A percentile compares a stretch with the other conserved stretches of the same genome.
Conservation (phyloP, 2,888 invertebrate genomes). For the Dendrolimus houi region DNA sequence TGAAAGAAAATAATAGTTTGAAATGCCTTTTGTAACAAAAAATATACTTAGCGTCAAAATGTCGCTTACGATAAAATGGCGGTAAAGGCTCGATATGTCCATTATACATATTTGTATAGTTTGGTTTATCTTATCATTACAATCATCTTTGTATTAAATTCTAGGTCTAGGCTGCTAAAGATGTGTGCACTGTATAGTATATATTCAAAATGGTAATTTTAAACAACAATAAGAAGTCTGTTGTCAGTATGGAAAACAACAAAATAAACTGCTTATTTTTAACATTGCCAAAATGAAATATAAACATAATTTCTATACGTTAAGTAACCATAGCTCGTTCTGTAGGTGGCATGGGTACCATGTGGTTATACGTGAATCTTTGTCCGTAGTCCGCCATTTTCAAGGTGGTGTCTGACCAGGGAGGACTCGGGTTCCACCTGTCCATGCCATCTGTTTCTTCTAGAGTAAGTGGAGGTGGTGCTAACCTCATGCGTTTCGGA, state of each 20-base stretch:
- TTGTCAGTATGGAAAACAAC: no score
- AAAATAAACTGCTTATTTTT: no score
- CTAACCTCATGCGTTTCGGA: slow-evolving; percentile 55
- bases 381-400: slow-evolving; percentile 89
- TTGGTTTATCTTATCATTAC: no score
- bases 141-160: not conserved
- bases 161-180: not conserved
- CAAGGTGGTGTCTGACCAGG: slow-evolving; percentile 89
- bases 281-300: not conserved
- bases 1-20: no score
- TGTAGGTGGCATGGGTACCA: slow-evolving; percentile 81
- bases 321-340: slow-evolving; percentile 75
- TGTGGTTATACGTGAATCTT: slow-evolving; percentile 86
- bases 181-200: not conserved
- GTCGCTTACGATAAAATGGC: no score
- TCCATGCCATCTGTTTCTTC: slow-evolving; percentile 85
- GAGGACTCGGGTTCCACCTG: slow-evolving; percentile 90
- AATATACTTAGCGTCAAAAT: no score
- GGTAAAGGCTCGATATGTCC: no score
- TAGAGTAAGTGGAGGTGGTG: slow-evolving; percentile 35
- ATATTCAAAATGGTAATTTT: not conserved
- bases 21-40: no score
- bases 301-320: slow-evolving; percentile 7
- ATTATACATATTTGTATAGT: no score
- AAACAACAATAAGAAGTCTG: slow-evolving; percentile 11